These are phyloP conservation scores for Ceryle rudis DNA, from an alignment of 2,797 vertebrate species.

Conservation along the genomic window DNA sequence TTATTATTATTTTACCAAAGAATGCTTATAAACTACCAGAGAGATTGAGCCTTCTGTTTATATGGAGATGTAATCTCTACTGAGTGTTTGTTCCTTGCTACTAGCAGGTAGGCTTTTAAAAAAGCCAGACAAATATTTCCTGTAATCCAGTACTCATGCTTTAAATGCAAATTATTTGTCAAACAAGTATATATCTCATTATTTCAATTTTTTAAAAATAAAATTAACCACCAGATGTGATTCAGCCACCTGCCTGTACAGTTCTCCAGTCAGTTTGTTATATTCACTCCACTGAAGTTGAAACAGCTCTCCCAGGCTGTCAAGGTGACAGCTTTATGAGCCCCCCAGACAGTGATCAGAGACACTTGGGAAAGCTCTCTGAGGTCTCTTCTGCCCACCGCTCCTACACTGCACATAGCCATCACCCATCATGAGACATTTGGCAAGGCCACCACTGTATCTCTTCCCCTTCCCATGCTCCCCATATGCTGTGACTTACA, in stretches of 20 bases:
- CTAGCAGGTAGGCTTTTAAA: background rate
- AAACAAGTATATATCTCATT: background rate
- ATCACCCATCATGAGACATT: background rate
- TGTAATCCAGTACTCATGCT: background rate
- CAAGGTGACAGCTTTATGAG: background rate
- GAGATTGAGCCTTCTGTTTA: background rate
- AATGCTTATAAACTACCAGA: background rate
- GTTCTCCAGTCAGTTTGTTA: background rate
- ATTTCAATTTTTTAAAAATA: background rate
- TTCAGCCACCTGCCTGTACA: background rate
- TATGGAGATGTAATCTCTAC: background rate
- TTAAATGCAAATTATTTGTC: background rate
- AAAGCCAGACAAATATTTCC: background rate
- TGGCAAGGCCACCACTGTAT: fast-evolving
- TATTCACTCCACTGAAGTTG: background rate
- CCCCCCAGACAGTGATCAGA: background rate
- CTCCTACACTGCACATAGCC: background rate
- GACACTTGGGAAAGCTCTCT: background rate
- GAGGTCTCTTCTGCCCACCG: background rate
- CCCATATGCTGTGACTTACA: background rate
- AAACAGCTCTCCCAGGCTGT: background rate
- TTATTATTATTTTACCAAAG: background rate
- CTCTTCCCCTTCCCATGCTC: background rate
- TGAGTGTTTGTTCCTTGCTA: background rate
- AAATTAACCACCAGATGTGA: background rate